Conservation (phyloP, 1,140 invertebrate species). For the Aphis craccivora region DNA sequence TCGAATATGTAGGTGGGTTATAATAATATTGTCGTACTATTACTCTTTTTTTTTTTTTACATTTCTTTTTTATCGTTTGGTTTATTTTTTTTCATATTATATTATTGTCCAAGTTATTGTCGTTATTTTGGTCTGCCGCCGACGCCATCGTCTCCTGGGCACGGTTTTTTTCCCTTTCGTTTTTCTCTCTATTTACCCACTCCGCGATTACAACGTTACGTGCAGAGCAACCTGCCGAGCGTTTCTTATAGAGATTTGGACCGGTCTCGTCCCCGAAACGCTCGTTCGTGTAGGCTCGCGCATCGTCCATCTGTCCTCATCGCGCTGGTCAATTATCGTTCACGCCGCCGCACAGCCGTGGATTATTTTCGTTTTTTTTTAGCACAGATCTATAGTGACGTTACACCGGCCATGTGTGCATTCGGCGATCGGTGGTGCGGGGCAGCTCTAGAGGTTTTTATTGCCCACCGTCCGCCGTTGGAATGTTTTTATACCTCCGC, state of each 20-base stretch:
- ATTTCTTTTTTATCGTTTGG: not conserved
- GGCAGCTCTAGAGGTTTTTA: not conserved
- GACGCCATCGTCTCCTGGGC: not conserved
- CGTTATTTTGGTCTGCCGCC: not conserved
- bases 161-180: not conserved
- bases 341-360: not conserved
- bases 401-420: not conserved
- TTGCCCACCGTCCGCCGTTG: not conserved
- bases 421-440: not conserved
- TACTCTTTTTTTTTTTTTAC: not conserved
- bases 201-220: not conserved
- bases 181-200: not conserved
- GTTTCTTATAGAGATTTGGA: constrained; percentile 35
- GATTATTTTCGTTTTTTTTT: constrained; percentile 30
- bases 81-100: not conserved
- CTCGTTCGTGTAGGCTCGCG: not conserved
- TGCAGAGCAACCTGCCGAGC: not conserved
- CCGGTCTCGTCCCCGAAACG: not conserved
- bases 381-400: constrained; percentile 26
- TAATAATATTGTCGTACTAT: not conserved
- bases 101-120: not conserved
- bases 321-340: constrained; percentile 12
- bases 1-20: not conserved
- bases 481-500: constrained; percentile 40
- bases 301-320: not conserved